These are phyloP conservation scores for Lasius platythorax DNA, from an alignment of 2,888 invertebrate genomes.

Conservation along the genomic window DNA sequence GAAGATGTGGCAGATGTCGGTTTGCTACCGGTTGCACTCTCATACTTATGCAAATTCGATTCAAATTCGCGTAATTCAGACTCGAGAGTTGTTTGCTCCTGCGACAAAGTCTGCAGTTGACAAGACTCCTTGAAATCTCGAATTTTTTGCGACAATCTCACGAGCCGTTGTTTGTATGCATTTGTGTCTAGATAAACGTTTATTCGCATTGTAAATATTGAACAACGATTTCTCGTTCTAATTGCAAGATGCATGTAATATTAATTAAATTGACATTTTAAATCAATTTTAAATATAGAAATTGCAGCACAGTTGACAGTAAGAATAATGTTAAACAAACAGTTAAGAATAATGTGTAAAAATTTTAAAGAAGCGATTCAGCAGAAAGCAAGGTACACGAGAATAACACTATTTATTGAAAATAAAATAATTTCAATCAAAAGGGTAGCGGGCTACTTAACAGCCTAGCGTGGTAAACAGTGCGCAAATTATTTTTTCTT, in stretches of 20 bases:
- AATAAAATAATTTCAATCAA: not conserved
- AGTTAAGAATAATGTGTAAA: not conserved
- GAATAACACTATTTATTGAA: not conserved
- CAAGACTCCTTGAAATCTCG: conserved; percentile 77
- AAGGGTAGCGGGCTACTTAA: no score
- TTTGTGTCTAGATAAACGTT: conserved; percentile 74
- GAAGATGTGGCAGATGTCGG: not conserved
- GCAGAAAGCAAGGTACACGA: not conserved
- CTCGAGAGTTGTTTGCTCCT: conserved; percentile 77
- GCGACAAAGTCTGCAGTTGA: conserved; percentile 69
- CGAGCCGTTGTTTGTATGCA: conserved; percentile 77
- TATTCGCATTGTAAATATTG: not conserved
- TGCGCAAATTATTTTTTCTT: no score
- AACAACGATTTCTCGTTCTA: not conserved
- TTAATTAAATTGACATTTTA: not conserved
- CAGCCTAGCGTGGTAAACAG: no score
- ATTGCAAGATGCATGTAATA: not conserved
- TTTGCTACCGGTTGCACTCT: conserved; percentile 57
- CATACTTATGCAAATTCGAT: conserved; percentile 74
- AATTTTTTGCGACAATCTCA: conserved; percentile 79
- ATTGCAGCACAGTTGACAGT: not conserved
- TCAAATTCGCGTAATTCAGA: conserved; percentile 73
- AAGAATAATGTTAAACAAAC: not conserved
- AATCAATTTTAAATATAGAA: not conserved
- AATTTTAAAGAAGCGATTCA: not conserved